These are phyloP conservation scores for Scolanthus callimorphus DNA, from an alignment of 92 coral and sea anemone species.

Conservation along the genomic window DNA sequence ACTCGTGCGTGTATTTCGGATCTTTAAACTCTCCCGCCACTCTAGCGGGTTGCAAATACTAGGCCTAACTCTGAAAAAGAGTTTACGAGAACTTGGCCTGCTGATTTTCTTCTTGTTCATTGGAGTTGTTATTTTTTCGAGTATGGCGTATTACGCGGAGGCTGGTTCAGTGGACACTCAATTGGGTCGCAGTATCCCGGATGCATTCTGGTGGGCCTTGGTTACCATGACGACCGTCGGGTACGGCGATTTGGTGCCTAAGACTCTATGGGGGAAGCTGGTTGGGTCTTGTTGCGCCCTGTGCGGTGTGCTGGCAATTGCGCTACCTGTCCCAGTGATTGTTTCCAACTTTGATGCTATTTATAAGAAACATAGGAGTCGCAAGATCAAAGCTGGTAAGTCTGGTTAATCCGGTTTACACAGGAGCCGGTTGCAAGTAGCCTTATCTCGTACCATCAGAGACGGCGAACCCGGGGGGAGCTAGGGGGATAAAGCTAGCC, in stretches of 20 bases:
- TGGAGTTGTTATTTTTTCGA: constrained; percentile 96
- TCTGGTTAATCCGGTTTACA: too few species aligned
- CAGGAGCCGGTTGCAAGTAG: too few species aligned
- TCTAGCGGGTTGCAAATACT: constrained; percentile 96
- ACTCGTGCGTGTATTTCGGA: constrained; percentile 91
- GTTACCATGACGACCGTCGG: constrained; percentile 99
- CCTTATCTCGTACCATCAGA: too few species aligned
- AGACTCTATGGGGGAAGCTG: constrained; percentile 90
- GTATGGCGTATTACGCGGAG: constrained; percentile 97
- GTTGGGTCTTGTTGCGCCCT: constrained; percentile 93
- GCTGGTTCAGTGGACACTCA: constrained; percentile 64
- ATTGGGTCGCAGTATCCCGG: constrained; percentile 82
- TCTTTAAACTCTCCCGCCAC: constrained; percentile 93
- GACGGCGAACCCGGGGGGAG: too few species aligned
- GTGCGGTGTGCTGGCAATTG: constrained; percentile 91
- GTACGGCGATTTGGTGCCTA: constrained; percentile 94
- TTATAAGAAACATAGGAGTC: constrained; percentile 78
- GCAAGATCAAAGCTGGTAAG: constrained; percentile 70
- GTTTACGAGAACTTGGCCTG: constrained; percentile 93
- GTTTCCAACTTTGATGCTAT: constrained; percentile 94
- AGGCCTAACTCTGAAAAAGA: constrained; percentile 82
- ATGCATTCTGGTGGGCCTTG: constrained; percentile 99
- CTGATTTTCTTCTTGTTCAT: constrained; percentile 79
- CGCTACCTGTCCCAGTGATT: constrained; percentile 94
- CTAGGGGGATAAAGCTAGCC: too few species aligned